phyloP scores from a whole-genome alignment of 1,140 invertebrate species.

The Calosoma granatense region DNA sequence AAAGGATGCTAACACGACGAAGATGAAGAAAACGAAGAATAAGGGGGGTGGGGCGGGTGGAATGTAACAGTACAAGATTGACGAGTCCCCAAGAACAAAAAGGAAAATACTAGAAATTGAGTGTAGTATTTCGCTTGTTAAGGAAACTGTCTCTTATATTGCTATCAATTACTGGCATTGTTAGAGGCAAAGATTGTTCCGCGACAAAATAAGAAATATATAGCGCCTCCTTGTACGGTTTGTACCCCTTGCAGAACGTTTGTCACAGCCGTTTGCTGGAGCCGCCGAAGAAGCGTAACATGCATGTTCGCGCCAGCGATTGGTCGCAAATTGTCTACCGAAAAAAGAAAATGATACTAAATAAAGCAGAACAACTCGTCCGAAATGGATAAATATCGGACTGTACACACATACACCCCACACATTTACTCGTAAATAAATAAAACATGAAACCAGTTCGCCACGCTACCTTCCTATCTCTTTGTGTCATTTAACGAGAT shows the following conservation, averaged over 20 bases:
- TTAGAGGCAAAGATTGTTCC: not conserved
- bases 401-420: too few species aligned
- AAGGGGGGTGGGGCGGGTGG: too few species aligned
- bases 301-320: not conserved
- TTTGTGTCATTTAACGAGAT: too few species aligned
- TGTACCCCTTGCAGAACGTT: not conserved
- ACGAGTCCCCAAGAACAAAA: not conserved
- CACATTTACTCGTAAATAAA: too few species aligned
- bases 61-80: not conserved
- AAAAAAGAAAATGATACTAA: not conserved
- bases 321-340: not conserved
- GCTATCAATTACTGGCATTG: not conserved
- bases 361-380: too few species aligned
- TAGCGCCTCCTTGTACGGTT: not conserved
- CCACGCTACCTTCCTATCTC: too few species aligned
- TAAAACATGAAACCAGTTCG: too few species aligned
- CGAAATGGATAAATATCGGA: too few species aligned
- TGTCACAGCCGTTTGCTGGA: too few species aligned
- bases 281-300: too few species aligned
- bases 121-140: not conserved
- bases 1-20: not conserved
- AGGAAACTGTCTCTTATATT: not conserved
- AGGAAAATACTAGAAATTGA: not conserved
- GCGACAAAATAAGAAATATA: not conserved
- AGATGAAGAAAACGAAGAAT: not conserved